Conservation (phyloP, 2,797 vertebrate species). For the Spheniscus humboldti region DNA sequence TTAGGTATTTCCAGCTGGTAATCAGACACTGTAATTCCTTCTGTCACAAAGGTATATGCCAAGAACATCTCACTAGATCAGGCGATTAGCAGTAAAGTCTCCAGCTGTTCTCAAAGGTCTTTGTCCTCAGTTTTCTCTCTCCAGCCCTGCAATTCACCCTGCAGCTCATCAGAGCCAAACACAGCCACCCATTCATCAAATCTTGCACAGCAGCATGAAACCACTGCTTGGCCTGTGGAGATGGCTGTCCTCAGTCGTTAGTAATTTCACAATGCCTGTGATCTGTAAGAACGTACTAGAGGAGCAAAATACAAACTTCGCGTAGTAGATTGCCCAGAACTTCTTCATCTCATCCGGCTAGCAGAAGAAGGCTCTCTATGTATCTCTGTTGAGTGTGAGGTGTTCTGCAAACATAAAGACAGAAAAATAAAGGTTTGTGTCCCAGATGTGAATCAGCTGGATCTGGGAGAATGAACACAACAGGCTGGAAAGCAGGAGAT, state of each 20-base stretch:
- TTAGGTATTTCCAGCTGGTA: not conserved
- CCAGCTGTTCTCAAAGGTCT: not conserved
- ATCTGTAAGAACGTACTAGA: not conserved
- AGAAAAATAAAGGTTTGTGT: not conserved
- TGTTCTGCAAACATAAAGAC: not conserved
- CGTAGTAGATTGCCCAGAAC: not conserved
- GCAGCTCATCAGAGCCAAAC: not conserved
- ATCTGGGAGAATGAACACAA: not conserved
- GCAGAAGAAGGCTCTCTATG: not conserved
- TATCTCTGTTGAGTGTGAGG: rapidly evolving
- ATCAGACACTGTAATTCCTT: not conserved
- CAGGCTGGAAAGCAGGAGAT: not conserved
- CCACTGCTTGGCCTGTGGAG: not conserved
- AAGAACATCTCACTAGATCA: not conserved
- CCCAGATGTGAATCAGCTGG: not conserved
- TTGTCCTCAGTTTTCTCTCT: not conserved
- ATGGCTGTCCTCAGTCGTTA: not conserved
- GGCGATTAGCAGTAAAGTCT: not conserved
- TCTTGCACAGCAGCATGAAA: not conserved
- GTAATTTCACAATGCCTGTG: not conserved
- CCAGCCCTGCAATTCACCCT: not conserved
- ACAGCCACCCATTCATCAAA: not conserved
- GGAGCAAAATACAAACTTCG: not conserved
- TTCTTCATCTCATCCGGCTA: not conserved
- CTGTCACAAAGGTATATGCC: not conserved